phyloP scores from a whole-genome alignment of 2,113 vertebrate species.

The Callipepla squamata region DNA sequence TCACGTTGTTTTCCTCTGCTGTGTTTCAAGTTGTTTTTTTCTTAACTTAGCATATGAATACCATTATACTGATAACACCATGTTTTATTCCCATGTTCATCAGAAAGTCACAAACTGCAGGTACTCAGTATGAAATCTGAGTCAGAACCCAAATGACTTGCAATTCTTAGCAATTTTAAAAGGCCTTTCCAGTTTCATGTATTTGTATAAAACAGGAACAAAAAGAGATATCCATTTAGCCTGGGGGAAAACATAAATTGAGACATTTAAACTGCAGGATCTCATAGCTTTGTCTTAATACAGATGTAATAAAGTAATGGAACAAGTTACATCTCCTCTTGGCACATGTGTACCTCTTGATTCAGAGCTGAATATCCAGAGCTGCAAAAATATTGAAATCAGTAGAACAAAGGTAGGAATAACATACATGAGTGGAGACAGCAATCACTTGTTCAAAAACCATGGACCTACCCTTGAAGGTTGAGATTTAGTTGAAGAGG shows the following conservation, averaged over 20 bases:
- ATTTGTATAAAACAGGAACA: not conserved
- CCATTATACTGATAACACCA: slow-evolving; percentile 30
- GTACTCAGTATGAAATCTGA: not conserved
- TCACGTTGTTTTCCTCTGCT: not conserved
- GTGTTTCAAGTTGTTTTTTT: not conserved
- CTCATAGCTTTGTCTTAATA: not conserved
- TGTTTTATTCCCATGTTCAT: slow-evolving; percentile 33
- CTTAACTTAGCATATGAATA: slow-evolving; percentile 40
- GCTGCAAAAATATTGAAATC: not conserved
- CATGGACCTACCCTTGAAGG: accelerated
- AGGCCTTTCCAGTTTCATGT: not conserved
- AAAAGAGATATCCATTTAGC: slow-evolving; percentile 41
- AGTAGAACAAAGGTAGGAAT: accelerated
- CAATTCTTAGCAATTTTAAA: not conserved
- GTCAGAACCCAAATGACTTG: not conserved
- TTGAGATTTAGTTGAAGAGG: not conserved
- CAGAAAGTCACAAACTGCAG: slow-evolving; percentile 8
- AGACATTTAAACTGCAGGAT: not conserved
- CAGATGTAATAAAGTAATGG: accelerated
- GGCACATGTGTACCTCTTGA: accelerated
- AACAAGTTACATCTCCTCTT: not conserved
- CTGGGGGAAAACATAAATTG: not conserved
- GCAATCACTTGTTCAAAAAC: accelerated
- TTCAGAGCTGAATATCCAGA: not conserved
- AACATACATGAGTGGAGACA: not conserved